These are phyloP conservation scores for Botia almorhae DNA, from an alignment of 2,797 vertebrate species.

Conservation along the genomic window DNA sequence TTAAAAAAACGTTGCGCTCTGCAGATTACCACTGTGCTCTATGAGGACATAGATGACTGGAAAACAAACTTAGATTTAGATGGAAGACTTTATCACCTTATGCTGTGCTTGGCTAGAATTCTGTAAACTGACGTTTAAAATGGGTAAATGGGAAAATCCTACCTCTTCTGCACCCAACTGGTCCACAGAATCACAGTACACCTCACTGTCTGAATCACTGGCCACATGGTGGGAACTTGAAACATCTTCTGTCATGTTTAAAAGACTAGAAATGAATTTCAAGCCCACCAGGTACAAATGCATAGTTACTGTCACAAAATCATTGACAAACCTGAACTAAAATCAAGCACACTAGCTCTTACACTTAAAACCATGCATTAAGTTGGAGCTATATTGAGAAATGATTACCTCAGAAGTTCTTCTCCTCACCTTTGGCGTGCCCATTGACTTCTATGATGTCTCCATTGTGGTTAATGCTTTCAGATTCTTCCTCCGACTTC, in stretches of 20 bases:
- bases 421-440: constrained; percentile 71
- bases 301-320: background rate
- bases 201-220: constrained; percentile 97
- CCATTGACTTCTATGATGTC: constrained; percentile 68
- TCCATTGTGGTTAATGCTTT: constrained; percentile 52
- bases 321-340: background rate
- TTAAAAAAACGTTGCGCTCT: background rate
- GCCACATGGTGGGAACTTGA: constrained; percentile 83
- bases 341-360: background rate
- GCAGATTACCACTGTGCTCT: background rate
- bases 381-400: background rate
- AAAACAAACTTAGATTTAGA: background rate
- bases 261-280: background rate
- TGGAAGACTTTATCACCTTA: background rate
- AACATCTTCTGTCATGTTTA: constrained; percentile 76
- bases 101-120: background rate
- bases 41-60: background rate
- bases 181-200: constrained; percentile 98
- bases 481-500: constrained; percentile 66
- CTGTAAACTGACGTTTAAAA: background rate
- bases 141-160: constrained; percentile 49
- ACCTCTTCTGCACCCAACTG: constrained; percentile 95
- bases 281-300: background rate
- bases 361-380: background rate
- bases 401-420: background rate